A percentile compares a stretch with the other conserved stretches of the same genome.
Conservation (phyloP, 2,113 vertebrate genomes). For the Trogon surrucura region DNA sequence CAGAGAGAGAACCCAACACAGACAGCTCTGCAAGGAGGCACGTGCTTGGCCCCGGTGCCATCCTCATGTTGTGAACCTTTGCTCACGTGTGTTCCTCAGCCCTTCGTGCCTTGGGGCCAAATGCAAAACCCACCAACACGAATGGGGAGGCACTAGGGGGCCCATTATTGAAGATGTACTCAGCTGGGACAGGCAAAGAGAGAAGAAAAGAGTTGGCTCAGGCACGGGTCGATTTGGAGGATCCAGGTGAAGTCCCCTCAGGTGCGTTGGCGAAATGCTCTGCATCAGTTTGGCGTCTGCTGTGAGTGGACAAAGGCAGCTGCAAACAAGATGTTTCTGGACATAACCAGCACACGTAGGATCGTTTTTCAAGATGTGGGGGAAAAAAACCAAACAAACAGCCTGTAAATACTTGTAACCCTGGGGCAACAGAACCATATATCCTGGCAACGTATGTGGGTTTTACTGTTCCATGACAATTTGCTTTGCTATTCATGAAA, state of each 20-base stretch:
- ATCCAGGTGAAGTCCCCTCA: accelerated
- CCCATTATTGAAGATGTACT: background rate
- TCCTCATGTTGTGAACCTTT: background rate
- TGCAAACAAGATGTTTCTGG: background rate
- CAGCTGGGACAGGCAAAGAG: background rate
- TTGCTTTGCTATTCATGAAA: background rate
- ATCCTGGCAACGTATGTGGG: background rate
- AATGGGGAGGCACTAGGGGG: background rate
- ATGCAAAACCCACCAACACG: background rate
- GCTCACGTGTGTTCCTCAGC: background rate
- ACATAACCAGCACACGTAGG: background rate
- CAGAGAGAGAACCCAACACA: background rate
- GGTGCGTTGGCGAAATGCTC: accelerated
- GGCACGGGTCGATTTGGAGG: accelerated
- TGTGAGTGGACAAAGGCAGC: background rate
- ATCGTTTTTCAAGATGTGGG: background rate
- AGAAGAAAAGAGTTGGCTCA: background rate
- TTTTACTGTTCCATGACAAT: constrained; percentile 9
- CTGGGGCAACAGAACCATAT: background rate
- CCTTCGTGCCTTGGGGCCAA: background rate
- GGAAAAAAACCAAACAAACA: background rate
- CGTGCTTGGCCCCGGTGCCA: background rate
- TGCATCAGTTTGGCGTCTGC: background rate
- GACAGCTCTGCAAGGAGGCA: background rate
- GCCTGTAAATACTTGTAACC: background rate